Conservation (phyloP, 2,888 invertebrate species). For the Cantharis flavilabris region DNA sequence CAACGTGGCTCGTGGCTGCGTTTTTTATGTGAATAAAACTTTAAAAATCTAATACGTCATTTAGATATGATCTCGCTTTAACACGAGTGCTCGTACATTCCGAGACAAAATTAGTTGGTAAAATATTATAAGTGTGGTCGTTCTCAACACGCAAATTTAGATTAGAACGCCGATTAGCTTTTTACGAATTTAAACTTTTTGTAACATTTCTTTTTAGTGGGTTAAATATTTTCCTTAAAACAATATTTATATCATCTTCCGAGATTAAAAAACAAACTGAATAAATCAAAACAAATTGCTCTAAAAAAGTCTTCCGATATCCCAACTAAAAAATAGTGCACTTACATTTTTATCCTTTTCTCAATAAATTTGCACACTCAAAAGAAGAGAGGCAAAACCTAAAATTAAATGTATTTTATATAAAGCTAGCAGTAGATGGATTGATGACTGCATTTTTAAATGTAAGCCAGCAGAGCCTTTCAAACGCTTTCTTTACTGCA, state of each 20-base stretch:
- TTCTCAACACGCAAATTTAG: constrained; percentile 32
- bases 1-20: constrained; percentile 52
- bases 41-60: constrained; percentile 56
- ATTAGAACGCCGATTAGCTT: constrained; percentile 19
- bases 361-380: not conserved
- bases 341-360: not conserved
- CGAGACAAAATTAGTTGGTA: constrained; percentile 34
- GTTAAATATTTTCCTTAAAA: not conserved
- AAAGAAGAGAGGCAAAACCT: too few relatives aligned
- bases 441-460: too few relatives aligned
- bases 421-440: too few relatives aligned
- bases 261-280: not conserved
- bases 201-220: constrained; percentile 1
- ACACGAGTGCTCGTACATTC: constrained; percentile 50
- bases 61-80: constrained; percentile 52
- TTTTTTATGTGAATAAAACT: constrained; percentile 52
- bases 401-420: too few relatives aligned
- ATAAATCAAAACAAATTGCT: not conserved
- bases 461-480: too few relatives aligned
- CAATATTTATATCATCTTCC: not conserved
- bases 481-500: too few relatives aligned
- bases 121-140: constrained; percentile 27
- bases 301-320: not conserved
- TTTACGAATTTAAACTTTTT: constrained; percentile 21
- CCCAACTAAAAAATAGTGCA: not conserved